Percentiles rank a stretch among this genome's conserved stretches.
Evolutionary conservation across 64 coral and sea anemone species (phyloP).

Genomic region (Stylophora pistillata): DNA sequence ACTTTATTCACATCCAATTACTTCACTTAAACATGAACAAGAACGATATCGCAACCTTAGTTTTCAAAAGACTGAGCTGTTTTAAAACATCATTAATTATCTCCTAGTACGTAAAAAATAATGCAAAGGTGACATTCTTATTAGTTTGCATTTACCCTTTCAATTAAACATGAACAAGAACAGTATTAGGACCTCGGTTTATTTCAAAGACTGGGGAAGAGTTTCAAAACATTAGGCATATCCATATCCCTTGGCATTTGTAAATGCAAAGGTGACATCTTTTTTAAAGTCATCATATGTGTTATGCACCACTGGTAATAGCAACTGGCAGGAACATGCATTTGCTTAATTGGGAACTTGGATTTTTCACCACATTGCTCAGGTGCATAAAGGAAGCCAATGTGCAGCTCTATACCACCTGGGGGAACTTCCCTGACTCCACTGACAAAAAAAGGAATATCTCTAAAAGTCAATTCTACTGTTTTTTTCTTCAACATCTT

Average conservation of each 20-base stretch:
- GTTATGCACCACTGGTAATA: constrained; percentile 57
- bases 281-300: constrained; percentile 57
- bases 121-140: neutral
- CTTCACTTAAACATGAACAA: constrained; percentile 14
- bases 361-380: constrained; percentile 51
- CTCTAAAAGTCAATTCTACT: constrained; percentile 51
- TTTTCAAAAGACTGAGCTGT: neutral
- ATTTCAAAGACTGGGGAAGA: neutral
- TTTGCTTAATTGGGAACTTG: constrained; percentile 76
- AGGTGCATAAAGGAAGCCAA: constrained; percentile 63
- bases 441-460: constrained; percentile 61
- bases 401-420: constrained; percentile 22
- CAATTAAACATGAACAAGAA: no score
- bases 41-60: neutral
- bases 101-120: neutral
- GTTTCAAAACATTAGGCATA: constrained; percentile 46
- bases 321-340: constrained; percentile 49
- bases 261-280: constrained; percentile 57
- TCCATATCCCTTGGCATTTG: constrained; percentile 66
- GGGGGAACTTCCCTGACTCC: constrained; percentile 66
- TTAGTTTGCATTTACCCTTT: no score
- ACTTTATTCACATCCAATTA: neutral
- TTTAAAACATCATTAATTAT: neutral
- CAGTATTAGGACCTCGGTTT: neutral
- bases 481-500: constrained; percentile 64